Percentiles rank a stretch among this genome's conserved stretches.
Conservation (phyloP, 1,140 invertebrate genomes). For the Apis florea region DNA sequence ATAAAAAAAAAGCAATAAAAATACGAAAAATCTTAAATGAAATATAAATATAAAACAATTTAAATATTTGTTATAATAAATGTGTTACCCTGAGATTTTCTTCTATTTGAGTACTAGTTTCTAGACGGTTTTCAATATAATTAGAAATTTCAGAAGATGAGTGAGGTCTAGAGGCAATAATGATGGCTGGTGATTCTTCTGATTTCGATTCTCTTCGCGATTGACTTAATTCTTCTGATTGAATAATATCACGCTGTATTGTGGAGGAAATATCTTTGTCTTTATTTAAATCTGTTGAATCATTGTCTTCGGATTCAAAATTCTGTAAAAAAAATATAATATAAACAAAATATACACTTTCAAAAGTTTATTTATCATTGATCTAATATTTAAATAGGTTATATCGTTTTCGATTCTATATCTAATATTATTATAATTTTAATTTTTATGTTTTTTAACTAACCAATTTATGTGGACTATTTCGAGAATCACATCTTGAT, state of each 20-base stretch:
- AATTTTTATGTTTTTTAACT: conserved; percentile 9
- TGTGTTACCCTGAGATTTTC: conserved; percentile 38
- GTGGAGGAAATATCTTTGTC: conserved; percentile 34
- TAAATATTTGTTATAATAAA: neutral
- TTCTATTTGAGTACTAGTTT: neutral
- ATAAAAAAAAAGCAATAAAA: neutral
- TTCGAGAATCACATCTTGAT: conserved; percentile 22
- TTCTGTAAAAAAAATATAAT: neutral
- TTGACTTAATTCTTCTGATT: neutral
- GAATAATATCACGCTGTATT: conserved; percentile 26
- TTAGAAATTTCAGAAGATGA: conserved; percentile 46
- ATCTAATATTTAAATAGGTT: too few relatives aligned
- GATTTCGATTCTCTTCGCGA: conserved; percentile 30
- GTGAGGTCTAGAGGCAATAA: conserved; percentile 59
- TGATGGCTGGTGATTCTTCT: conserved; percentile 52
- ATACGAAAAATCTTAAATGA: neutral
- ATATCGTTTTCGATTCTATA: too few relatives aligned
- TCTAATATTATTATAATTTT: too few relatives aligned
- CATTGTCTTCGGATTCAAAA: conserved; percentile 1
- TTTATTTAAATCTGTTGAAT: conserved; percentile 33
- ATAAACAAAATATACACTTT: neutral
- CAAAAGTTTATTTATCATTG: neutral
- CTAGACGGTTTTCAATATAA: conserved; percentile 10
- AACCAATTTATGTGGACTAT: conserved; percentile 44
- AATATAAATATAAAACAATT: neutral